phyloP scores from a whole-genome alignment of 2,888 invertebrate genomes.

The Cynaeus angustus region DNA sequence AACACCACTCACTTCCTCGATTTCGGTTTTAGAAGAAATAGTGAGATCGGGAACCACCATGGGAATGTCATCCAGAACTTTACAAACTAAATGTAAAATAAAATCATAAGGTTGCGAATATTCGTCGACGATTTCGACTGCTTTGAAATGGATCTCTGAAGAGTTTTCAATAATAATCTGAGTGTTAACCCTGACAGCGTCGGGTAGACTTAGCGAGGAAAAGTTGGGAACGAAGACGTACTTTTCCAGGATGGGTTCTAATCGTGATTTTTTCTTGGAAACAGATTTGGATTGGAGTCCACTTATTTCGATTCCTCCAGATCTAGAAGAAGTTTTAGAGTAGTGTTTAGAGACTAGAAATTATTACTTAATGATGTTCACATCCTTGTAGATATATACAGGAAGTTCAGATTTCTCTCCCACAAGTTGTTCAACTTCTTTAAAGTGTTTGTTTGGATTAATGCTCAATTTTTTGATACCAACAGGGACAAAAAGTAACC shows the following conservation, averaged over 20 bases:
- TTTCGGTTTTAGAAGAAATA: conserved; percentile 20
- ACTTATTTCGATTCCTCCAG: conserved; percentile 85
- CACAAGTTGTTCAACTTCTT: conserved; percentile 58
- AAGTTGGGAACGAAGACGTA: conserved; percentile 81
- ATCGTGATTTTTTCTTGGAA: conserved; percentile 78
- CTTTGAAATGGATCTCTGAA: conserved; percentile 76
- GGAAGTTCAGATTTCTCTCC: conserved; percentile 42
- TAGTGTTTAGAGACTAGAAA: neutral
- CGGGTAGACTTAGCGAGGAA: conserved; percentile 48
- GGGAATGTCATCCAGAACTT: conserved; percentile 31
- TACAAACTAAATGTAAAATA: conserved; percentile 15
- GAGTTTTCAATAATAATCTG: conserved; percentile 84
- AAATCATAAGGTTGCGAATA: neutral
- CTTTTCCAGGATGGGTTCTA: conserved; percentile 83
- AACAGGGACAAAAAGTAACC: conserved; percentile 81
- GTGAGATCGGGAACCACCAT: conserved; percentile 18
- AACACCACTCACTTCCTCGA: conserved; percentile 9
- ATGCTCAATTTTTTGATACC: conserved; percentile 72
- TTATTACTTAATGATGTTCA: conserved; percentile 51
- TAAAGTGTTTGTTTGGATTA: conserved; percentile 68
- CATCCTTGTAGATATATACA: conserved; percentile 71
- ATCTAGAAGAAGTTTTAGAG: conserved; percentile 63
- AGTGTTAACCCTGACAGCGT: conserved; percentile 75
- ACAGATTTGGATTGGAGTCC: conserved; percentile 85
- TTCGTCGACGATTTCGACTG: conserved; percentile 71